Percentiles rank a stretch among this genome's conserved stretches.
Evolutionary conservation across 1,140 invertebrate genomes (phyloP).

Genomic region (Drosophila nikananu): DNA sequence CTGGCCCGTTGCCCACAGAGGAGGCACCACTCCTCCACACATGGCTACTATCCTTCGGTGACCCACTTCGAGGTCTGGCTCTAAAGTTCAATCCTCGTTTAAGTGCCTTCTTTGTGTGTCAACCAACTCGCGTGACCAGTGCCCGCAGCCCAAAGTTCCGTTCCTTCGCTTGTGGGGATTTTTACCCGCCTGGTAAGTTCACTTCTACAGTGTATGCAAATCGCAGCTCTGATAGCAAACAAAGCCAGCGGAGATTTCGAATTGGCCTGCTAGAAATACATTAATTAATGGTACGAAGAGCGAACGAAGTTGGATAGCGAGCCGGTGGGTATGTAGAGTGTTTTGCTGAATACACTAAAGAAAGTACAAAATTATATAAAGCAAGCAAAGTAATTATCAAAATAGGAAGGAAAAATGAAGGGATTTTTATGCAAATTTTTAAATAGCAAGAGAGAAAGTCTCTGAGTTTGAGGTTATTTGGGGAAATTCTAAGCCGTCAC

Average conservation of each 20-base stretch:
- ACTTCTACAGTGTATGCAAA: conserved; percentile 33
- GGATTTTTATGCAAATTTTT: not conserved
- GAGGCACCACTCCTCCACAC: conserved; percentile 12
- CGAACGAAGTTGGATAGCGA: not conserved
- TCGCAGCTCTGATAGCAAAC: conserved; percentile 24
- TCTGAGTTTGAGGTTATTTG: not conserved
- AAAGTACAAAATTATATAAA: not conserved
- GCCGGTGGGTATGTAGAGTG: conserved; percentile 3
- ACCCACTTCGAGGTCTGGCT: conserved; percentile 53
- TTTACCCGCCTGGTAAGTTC: conserved; percentile 33
- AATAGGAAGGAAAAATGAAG: not conserved
- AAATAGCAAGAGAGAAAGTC: not conserved
- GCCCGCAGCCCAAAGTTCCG: conserved; percentile 11
- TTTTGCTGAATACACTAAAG: conserved; percentile 4
- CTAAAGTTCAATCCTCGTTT: conserved; percentile 57
- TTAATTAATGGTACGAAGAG: conserved; percentile 57
- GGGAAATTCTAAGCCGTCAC: no score
- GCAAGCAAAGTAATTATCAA: not conserved
- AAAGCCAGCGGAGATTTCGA: conserved; percentile 28
- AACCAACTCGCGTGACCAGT: conserved; percentile 68
- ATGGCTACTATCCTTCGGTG: conserved; percentile 30
- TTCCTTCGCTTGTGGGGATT: not conserved
- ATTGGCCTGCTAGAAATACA: conserved; percentile 56
- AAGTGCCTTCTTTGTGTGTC: conserved; percentile 60
- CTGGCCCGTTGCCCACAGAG: conserved; percentile 47